Base-by-base conservation (phyloP, 2,888 invertebrate species). In the Tetragnatha montana region DNA sequence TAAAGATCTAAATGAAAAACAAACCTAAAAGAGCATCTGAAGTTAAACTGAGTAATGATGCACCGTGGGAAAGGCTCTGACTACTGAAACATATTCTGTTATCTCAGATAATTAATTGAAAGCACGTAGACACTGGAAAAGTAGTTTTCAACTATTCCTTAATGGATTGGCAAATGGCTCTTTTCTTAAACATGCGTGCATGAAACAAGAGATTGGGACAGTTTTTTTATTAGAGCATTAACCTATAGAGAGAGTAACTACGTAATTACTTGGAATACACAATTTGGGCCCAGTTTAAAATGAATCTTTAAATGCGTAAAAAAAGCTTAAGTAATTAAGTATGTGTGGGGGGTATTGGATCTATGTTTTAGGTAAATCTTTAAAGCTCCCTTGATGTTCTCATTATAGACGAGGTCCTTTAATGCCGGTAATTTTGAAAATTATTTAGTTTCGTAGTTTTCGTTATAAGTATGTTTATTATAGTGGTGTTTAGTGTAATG, bases 91-190 rank as follows among this genome's bases (percentile, higher is more conserved):
- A 79, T 79, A 78, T 70, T 85, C 78, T 22, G 68, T 49, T 70
- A 85, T 79, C 51, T 70, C 10, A 50, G 85, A 85, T 85, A 85
- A 85, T 85, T 85, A 85, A 85, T 85, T 85, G 70, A 71, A 60
- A 85, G 85, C 71, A 71, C 71, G 51, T 78, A 51, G 70, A 71
- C 60, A 70, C 68, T 84, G 68, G 68, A 50, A 35, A 84, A 69
- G 84, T 49, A 76, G 49, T 69, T 76, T 10, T 68, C 22, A 68
- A n/a, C 76, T 47, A 75, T 50, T 75, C 76, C 49, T 69, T 84
- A 84, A 84, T 84, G 84, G 84, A 84, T 76, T 69, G 84, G 75
- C 19, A 84, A 84, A 76, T 84, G 76, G 60, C 69, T 22, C 49
- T 84, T 84, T 76, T 68, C 75, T 21, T 14, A 84, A 84, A 76